These are phyloP conservation scores for Thomomys bottae DNA, from an alignment of 2,113 vertebrate genomes.

Conservation along the genomic window DNA sequence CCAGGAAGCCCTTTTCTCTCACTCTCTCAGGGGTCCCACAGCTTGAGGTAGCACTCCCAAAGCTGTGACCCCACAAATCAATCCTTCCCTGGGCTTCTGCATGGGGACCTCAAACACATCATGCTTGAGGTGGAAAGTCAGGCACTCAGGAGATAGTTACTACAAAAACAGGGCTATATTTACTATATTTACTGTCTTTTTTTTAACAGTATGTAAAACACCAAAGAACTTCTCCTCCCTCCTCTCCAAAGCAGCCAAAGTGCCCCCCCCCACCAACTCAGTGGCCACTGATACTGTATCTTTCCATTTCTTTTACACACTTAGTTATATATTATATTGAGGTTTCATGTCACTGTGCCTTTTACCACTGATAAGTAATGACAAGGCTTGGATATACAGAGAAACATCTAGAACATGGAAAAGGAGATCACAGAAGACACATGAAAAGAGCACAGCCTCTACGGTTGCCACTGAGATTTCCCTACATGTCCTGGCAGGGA, in stretches of 20 bases:
- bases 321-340: too few relatives aligned
- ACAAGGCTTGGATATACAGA: background rate
- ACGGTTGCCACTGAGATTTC: background rate
- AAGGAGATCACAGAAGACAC: background rate
- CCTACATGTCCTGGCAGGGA: rapidly evolving
- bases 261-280: background rate
- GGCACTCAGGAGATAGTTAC: background rate
- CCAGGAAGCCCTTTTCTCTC: background rate
- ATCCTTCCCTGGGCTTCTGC: background rate
- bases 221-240: background rate
- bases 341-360: rapidly evolving
- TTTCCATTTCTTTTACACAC: background rate
- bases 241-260: background rate
- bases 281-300: background rate
- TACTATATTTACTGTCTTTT: background rate
- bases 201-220: background rate
- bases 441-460: background rate
- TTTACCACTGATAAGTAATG: background rate
- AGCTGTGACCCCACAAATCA: rapidly evolving
- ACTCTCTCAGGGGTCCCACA: background rate
- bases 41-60: background rate
- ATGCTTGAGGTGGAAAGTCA: background rate
- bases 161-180: background rate
- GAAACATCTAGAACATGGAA: background rate
- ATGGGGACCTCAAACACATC: too few relatives aligned